These are phyloP conservation scores for Dolomedes plantarius DNA, from an alignment of 2,888 invertebrate genomes.

Conservation along the genomic window DNA sequence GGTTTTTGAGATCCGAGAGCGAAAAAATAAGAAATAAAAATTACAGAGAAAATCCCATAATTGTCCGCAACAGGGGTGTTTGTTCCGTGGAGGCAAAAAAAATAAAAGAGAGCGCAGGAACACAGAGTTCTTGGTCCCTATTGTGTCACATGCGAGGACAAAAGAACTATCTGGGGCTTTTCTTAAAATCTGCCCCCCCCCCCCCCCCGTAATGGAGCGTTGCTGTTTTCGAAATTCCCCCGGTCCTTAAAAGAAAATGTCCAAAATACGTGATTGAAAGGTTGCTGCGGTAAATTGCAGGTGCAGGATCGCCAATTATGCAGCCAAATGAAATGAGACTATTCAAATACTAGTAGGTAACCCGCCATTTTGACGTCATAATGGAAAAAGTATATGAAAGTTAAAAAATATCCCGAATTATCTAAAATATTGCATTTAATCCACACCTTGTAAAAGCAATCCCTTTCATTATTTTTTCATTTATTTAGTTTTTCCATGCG, in stretches of 20 bases:
- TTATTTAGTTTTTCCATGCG: too few relatives aligned
- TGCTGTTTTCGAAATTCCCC: too few relatives aligned
- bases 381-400: too few relatives aligned
- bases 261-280: background rate
- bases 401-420: too few relatives aligned
- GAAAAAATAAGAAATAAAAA: conserved; percentile 14
- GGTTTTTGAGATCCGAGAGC: background rate
- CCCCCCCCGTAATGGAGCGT: too few relatives aligned
- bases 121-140: background rate
- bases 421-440: too few relatives aligned
- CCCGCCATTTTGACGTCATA: too few relatives aligned
- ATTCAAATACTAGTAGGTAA: too few relatives aligned
- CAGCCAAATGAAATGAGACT: background rate
- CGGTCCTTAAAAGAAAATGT: too few relatives aligned
- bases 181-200: background rate
- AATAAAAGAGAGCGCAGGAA: background rate
- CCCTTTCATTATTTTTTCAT: too few relatives aligned
- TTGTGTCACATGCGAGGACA: background rate
- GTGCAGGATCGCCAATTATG: background rate
- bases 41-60: conserved; percentile 19
- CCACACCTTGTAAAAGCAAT: too few relatives aligned
- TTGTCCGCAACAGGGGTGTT: conserved; percentile 14
- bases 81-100: conserved; percentile 4
- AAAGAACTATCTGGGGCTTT: background rate
- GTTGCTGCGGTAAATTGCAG: background rate